These are phyloP conservation scores for Turritopsis dohrnii DNA, from an alignment of 30 jellyfish, hydroid and myxozoan genomes.

Conservation along the genomic window DNA sequence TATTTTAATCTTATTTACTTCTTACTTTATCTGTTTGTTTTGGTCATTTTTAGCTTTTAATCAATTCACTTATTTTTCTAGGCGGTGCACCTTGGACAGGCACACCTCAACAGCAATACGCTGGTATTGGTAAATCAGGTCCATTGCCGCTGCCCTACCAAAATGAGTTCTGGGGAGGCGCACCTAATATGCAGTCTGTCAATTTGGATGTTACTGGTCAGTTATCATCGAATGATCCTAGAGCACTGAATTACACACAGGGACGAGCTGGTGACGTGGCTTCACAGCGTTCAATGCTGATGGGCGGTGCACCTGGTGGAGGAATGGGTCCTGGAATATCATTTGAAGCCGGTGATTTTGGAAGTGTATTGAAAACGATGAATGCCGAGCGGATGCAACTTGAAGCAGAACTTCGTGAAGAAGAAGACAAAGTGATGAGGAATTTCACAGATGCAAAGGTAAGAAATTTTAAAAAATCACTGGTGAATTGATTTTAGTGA, in stretches of 20 bases:
- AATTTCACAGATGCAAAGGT: constrained; percentile 61
- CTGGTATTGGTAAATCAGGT: background rate
- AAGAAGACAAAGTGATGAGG: constrained; percentile 61
- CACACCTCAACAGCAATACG: background rate
- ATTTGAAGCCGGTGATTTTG: constrained; percentile 72
- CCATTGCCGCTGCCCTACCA: background rate
- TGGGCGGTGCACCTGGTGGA: background rate
- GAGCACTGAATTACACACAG: background rate
- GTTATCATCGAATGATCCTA: constrained; percentile 1
- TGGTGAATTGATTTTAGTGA: background rate
- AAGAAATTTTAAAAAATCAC: background rate
- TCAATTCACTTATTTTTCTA: background rate
- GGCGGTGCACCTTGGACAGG: constrained; percentile 9
- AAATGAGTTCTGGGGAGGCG: background rate
- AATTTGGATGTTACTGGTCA: background rate
- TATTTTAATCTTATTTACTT: too few relatives aligned
- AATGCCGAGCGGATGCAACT: constrained; percentile 80
- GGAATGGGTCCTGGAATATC: constrained; percentile 4
- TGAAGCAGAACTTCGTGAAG: constrained; percentile 66
- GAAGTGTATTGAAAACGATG: constrained; percentile 60
- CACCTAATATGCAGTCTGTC: background rate
- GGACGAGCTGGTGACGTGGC: constrained; percentile 1
- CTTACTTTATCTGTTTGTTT: too few relatives aligned
- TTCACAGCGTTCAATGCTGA: background rate
- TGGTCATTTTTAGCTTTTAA: too few relatives aligned